Base-by-base conservation (phyloP, 1,140 invertebrate species). In the Druon quercuslanigerum region DNA sequence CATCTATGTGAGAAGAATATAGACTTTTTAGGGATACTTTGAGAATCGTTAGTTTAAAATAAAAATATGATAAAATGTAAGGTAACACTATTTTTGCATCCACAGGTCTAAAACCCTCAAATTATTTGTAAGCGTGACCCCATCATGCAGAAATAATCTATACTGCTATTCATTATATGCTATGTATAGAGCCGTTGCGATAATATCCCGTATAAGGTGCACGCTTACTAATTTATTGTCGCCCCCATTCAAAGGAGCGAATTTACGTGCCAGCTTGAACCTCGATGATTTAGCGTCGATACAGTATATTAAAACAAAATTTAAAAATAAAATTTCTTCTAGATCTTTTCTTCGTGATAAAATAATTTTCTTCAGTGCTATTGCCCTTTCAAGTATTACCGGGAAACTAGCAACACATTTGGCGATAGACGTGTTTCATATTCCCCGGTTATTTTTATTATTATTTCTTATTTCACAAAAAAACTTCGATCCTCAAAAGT, bases 171-270 rank as follows among this genome's bases (percentile, higher is more conserved):
- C 60, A 66, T 66, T 66, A 66, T n/a, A 25, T 66, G 60, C 25
- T 33, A 16, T 66, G 60, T 66, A 66, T 66, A 66, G 60, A 66
- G 60, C 40, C 60, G 60, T 66, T 66, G 40, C 60, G 60, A 66
- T 66, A 66, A 66, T 66, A 66, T 66, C 60, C 60, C 33, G 60
- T 66, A 66, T 66, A 66, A 66, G 60, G 60, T 66, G 60, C 60
- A 40, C 25, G 60, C 60, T 66, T 66, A 66, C 60, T 66, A 66
- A 66, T 66, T 66, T 66, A 66, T 66, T 66, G 60, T 66, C 60
- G 60, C 25, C 60, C 60, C 60, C n/a, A 66, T 66, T 66, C 60
- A 66, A 66, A 66, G 60, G 60, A 66, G 60, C 60, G 40, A 16
- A 66, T 66, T 66, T 66, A 66, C 40, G 60, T 16, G 60, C 25